Evolutionary conservation across 2,888 invertebrate species (phyloP).

Genomic region (Lasioglossum oenotherae): DNA sequence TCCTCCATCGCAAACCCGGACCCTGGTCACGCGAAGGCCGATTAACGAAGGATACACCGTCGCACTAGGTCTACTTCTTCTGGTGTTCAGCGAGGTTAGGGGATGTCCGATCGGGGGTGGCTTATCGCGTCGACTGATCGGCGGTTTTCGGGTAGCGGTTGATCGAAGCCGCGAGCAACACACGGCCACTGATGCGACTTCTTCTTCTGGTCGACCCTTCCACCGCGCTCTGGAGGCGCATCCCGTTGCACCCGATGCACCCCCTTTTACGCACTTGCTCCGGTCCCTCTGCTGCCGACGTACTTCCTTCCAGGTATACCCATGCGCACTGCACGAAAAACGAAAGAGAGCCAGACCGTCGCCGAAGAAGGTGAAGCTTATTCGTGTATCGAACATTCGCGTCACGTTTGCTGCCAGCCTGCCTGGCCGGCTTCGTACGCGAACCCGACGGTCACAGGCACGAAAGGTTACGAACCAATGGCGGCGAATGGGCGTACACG

Average conservation of each 20-base stretch:
- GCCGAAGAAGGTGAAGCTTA: constrained; percentile 72
- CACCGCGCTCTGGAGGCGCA: constrained; percentile 58
- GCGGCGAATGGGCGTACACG: constrained; percentile 71
- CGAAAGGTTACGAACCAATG: constrained; percentile 73
- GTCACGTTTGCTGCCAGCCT: constrained; percentile 57
- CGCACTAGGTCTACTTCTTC: neutral
- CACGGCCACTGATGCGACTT: constrained; percentile 40
- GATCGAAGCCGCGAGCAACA: constrained; percentile 47
- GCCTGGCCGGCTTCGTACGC: constrained; percentile 45
- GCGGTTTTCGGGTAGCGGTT: neutral
- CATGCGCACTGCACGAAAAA: constrained; percentile 75
- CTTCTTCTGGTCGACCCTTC: constrained; percentile 42
- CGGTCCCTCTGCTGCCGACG: constrained; percentile 42
- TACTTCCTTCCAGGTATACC: constrained; percentile 72
- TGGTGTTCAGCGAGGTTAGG: neutral
- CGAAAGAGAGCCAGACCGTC: constrained; percentile 69
- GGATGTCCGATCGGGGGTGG: constrained; percentile 4
- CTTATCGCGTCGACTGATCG: constrained; percentile 12
- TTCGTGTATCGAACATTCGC: constrained; percentile 74
- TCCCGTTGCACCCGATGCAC: constrained; percentile 66
- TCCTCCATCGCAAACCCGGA: neutral
- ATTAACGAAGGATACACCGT: neutral
- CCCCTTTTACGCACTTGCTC: constrained; percentile 71
- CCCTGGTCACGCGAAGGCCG: constrained; percentile 6
- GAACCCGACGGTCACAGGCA: constrained; percentile 61